Evolutionary conservation across 1,140 invertebrate species (phyloP).

Genomic region (Ceratosolen solmsi): DNA sequence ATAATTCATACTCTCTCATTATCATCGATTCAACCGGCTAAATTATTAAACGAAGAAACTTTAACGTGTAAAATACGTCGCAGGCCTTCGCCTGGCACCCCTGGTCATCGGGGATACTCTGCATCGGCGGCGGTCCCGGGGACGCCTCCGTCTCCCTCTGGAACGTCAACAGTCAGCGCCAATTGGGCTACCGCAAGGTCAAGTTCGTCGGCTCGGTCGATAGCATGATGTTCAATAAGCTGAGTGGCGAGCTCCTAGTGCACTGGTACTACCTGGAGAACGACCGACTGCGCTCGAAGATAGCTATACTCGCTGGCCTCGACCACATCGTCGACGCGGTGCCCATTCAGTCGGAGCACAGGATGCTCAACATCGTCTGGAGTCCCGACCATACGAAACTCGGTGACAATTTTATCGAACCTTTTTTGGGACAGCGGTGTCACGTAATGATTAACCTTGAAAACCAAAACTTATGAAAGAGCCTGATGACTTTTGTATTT

Average conservation of each 20-base stretch:
- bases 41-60: too few species aligned
- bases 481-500: too few species aligned
- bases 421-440: background rate
- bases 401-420: conserved; percentile 49
- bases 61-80: too few species aligned
- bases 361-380: conserved; percentile 55
- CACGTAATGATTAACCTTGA: too few species aligned
- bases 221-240: conserved; percentile 62
- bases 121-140: conserved; percentile 57
- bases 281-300: conserved; percentile 36
- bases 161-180: conserved; percentile 55
- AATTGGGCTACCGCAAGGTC: conserved; percentile 50
- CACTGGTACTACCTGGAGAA: conserved; percentile 58
- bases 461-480: too few species aligned
- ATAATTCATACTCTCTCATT: too few species aligned
- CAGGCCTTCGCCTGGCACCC: conserved; percentile 66
- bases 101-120: conserved; percentile 54
- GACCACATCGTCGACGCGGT: conserved; percentile 60
- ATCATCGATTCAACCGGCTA: too few species aligned
- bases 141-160: conserved; percentile 60
- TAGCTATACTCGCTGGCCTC: conserved; percentile 58
- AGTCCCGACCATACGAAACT: conserved; percentile 58
- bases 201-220: conserved; percentile 55
- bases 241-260: conserved; percentile 64
- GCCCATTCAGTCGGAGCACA: conserved; percentile 38